Evolutionary conservation across 2,797 vertebrate species (phyloP), one percentile per base, ranked within the genome.

Genomic region (Hydrocynus forskahlii): DNA sequence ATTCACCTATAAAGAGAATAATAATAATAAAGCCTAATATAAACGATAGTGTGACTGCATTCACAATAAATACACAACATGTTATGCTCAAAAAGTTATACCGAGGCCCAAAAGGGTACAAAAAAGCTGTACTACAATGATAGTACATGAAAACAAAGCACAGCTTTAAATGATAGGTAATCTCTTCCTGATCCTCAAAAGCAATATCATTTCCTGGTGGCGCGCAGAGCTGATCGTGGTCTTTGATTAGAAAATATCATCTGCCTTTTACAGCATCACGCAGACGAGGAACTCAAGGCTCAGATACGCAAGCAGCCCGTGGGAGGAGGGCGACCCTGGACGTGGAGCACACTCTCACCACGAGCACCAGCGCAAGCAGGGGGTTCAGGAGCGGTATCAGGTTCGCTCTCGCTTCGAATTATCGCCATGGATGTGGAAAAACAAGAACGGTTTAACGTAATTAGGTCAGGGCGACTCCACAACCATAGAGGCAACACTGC

Each of bases 401-500:
- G 63, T 19, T 71, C 48, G 17, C 10, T 76, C 35, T 35, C 5
- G 13, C n/a, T 38, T 45, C 54, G 48, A 60, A 75, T 62, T 66
- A 77, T 72, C 55, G 62, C 70, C 75, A 75, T 73, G 75, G 76
- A 64, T 55, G 59, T 45, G 52, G 59, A 68, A 67, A 64, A 70
- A 57, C 45, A 55, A 55, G 64, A 70, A 45, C 35, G 80, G 63
- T 75, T 59, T 45, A 57, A 54, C 23, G 13, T 62, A 74, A 80
- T 83, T 60, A 83, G 81, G 74, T 77, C 81, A 83, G 69, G 38
- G 52, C 57, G 43, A 80, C 50, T 78, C 69, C 52, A 70, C 54
- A 60, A 57, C 77, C 81, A 12, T 19, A 48, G 60, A 80, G 55
- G 25, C 43, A 19, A 62, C 60, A 40, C 74, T 16, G 17, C 23